Evolutionary conservation across 1,140 invertebrate species (phyloP).

Genomic region (Brachionus asplanchnoidis): DNA sequence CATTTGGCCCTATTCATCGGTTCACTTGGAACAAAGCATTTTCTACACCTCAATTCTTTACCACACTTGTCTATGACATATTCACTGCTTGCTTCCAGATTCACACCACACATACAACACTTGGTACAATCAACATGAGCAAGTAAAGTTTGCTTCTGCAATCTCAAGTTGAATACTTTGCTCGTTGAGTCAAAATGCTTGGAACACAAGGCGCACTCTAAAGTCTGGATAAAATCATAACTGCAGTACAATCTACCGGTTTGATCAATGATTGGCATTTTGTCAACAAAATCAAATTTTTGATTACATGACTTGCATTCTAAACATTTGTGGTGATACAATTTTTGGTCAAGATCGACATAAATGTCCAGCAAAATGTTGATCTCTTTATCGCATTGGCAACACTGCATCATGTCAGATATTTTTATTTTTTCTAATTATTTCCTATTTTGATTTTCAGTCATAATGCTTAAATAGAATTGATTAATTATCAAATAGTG

Average conservation of each 20-base stretch:
- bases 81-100: neutral
- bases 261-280: neutral
- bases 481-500: neutral
- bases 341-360: neutral
- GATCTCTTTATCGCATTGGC: conserved; percentile 16
- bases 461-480: neutral
- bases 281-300: neutral
- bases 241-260: neutral
- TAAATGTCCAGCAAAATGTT: neutral
- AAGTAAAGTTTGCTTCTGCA: neutral
- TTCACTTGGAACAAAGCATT: neutral
- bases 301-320: neutral
- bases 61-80: neutral
- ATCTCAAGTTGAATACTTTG: neutral
- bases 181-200: neutral
- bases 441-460: neutral
- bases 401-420: neutral
- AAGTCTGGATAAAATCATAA: neutral
- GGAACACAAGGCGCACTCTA: neutral
- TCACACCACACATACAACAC: neutral
- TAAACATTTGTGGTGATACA: conserved; percentile 29
- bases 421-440: neutral
- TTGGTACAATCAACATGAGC: neutral
- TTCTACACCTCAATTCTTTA: neutral
- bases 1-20: neutral